Evolutionary conservation across 2,888 invertebrate genomes (phyloP), one percentile per base, ranked within the genome.

Genomic region (Caenorhabditis sp.): DNA sequence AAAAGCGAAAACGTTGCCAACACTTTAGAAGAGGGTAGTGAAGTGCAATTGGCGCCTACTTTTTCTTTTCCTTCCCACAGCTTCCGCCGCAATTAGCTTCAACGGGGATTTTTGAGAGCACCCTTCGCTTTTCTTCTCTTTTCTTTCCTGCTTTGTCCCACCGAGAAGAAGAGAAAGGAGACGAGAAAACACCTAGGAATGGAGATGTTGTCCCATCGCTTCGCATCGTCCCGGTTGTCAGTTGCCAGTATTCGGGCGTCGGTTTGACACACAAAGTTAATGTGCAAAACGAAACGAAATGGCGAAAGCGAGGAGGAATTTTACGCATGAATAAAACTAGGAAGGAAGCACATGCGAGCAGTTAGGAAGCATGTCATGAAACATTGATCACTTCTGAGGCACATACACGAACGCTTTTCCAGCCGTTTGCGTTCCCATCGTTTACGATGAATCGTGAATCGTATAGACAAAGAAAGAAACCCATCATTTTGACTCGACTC

Each of bases 391-490:
- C 56, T 32, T 22, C 20, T n/a, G n/a, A n/a, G n/a, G n/a, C n/a
- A n/a, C n/a, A n/a, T n/a, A n/a, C n/a, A n/a, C n/a, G 17, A 26
- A 24, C n/a, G 3, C 20, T 53, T 45, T 39, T 17, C 7, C 39
- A 7, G 39, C 32, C 20, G 20, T 27, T 52, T 11, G 39, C 45
- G 17, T 46, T 55, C 59, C 39, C 48, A 61, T 71, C 59, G 55
- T 55, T 71, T 48, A 62, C 70, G 59, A 68, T 68, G 58, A 70
- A 70, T 70, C 70, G 70, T 68, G 58, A 70, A 70, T 70, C 70
- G 70, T 70, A 70, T 59, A 70, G 59, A 65, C 35, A 13, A 13
- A 35, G 35, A 35, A 9, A 37, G 37, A 61, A 70, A 71, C 48
- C 71, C 62, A 71, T 56, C 55, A 62, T 71, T 71, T 50, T 62